Conservation (phyloP, 2,797 vertebrate genomes). For the Siniperca obscura region DNA sequence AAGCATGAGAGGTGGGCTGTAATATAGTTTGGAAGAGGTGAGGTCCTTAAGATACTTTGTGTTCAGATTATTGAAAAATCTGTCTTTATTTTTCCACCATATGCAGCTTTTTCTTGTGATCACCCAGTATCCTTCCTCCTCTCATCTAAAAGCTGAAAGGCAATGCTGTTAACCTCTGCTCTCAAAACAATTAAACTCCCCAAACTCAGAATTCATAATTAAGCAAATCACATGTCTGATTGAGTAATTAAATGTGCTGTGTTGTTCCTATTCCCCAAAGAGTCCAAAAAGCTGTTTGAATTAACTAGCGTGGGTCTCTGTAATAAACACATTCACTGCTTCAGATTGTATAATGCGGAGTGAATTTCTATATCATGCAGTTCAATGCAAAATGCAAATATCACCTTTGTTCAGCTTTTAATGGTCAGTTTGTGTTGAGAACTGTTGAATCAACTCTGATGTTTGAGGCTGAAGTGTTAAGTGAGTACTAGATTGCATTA, state of each 20-base stretch:
- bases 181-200: constrained; percentile 64
- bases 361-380: constrained; percentile 23
- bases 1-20: constrained; percentile 23
- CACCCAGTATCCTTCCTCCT: constrained; percentile 28
- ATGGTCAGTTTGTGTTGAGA: constrained; percentile 21
- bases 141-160: constrained; percentile 52
- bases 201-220: constrained; percentile 63
- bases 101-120: constrained; percentile 42
- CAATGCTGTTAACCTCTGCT: constrained; percentile 50
- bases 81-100: constrained; percentile 23
- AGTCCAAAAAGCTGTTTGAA: constrained; percentile 55
- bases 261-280: constrained; percentile 56
- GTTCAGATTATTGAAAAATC: constrained; percentile 21
- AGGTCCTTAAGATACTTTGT: constrained; percentile 34
- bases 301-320: constrained; percentile 40
- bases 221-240: constrained; percentile 69
- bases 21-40: constrained; percentile 10
- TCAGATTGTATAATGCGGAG: constrained; percentile 19
- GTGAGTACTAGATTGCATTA: not conserved
- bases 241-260: constrained; percentile 65
- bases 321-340: constrained; percentile 51
- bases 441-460: constrained; percentile 12
- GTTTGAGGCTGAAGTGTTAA: not conserved
- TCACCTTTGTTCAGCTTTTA: constrained; percentile 16
- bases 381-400: constrained; percentile 10